Evolutionary conservation across 1,140 invertebrate species (phyloP).

Genomic region (Eurytemora carolleeae): DNA sequence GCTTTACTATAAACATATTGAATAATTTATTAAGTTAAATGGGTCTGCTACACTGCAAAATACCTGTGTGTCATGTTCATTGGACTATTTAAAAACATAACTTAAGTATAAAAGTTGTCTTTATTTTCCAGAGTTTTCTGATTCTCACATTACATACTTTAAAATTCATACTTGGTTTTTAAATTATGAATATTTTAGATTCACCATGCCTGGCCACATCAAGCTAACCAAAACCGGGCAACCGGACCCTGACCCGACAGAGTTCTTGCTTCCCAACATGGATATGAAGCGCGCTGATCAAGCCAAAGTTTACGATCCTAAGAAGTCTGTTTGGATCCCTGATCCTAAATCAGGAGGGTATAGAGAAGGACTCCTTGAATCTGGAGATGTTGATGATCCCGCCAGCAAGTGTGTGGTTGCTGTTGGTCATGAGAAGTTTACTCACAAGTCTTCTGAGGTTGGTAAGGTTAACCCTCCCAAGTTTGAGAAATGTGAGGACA

Average conservation of each 20-base stretch:
- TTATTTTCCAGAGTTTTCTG: too few relatives aligned
- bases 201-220: constrained; percentile 20
- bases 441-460: constrained; percentile 92
- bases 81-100: too few relatives aligned
- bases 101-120: too few relatives aligned
- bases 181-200: background rate
- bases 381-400: constrained; percentile 1
- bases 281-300: constrained; percentile 92
- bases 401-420: background rate
- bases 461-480: too few relatives aligned
- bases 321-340: too few relatives aligned
- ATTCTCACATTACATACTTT: too few relatives aligned
- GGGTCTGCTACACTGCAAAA: too few relatives aligned
- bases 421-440: constrained; percentile 60
- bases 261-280: constrained; percentile 76
- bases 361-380: constrained; percentile 48
- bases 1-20: too few relatives aligned
- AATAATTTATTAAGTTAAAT: too few relatives aligned
- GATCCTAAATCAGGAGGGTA: constrained; percentile 93
- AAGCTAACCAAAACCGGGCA: constrained; percentile 19
- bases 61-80: too few relatives aligned
- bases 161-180: too few relatives aligned
- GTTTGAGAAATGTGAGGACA: too few relatives aligned
- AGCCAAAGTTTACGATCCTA: constrained; percentile 94
- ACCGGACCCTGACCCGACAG: constrained; percentile 72